Base-by-base conservation (phyloP, 1,140 invertebrate species). In the Drosophila lowei region DNA sequence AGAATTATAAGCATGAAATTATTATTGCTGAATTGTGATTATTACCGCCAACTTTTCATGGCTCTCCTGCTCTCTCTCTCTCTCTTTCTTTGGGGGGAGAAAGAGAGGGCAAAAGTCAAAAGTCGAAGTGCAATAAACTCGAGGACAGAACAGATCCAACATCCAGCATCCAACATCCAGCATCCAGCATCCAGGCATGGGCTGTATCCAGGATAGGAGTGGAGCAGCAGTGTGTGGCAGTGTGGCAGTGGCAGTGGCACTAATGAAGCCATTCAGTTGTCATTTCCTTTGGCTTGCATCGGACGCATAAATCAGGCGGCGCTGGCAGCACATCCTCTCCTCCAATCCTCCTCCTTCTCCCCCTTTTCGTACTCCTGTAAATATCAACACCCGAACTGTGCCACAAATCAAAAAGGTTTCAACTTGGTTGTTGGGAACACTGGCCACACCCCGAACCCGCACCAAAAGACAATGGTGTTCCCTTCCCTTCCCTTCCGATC, bases 181-280 rank as follows among this genome's bases (percentile, higher is more conserved):
- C 28, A 53, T 25, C 6, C 25, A 53, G 50, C 8, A 30, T 30
- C 9, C 6, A 15, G 38, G 50, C 7, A 30, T 30, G 30, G 30
- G 8, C 7, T 8, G 30, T 8, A 30, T 9, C 30, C 30, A 30
- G 7, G 8, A 30, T 30, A 34, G 42, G 21, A 43, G 52, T 46
- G 28, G 23, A 59, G 38, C 23, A 56, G 34, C 44, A 46, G 38
- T 30, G 38, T 30, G 55, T 53, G 38, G 53, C 30, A 23, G 60
- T 13, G 74, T 25, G 23, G 23, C 23, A 25, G 55, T 53, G 38
- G 53, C 30, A 23, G 60, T 13, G 74, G 58, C 65, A 68, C 77
- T 85, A 85, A 85, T 85, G 81, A 85, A 86, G 81, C 83, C 73
- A 85, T 85, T 85, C 81, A 85, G 83, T 86, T 85, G 81, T 85